phyloP scores from a whole-genome alignment of 2,888 invertebrate species.

The Busseola fusca region DNA sequence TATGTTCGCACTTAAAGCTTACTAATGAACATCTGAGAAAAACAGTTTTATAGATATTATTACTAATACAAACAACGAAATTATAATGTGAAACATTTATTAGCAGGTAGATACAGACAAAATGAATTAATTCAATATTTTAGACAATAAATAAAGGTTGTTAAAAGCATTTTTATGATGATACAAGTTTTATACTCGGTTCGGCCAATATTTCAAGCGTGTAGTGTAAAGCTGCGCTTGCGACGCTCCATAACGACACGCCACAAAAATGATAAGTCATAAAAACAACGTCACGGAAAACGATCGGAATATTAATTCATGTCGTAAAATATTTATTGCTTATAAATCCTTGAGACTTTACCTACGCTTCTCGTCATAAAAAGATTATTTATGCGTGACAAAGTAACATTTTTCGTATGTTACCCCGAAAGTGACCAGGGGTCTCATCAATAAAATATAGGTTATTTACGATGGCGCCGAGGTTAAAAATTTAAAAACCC shows the following conservation, averaged over 20 bases:
- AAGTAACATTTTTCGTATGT: slow-evolving; percentile 88
- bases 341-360: slow-evolving; percentile 89
- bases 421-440: slow-evolving; percentile 84
- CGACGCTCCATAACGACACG: slow-evolving; percentile 77
- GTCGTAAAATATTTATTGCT: slow-evolving; percentile 89
- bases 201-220: slow-evolving; percentile 81
- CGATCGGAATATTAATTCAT: slow-evolving; percentile 89
- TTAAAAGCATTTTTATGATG: slow-evolving; percentile 84
- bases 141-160: slow-evolving; percentile 81
- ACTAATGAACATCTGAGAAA: slow-evolving; percentile 50
- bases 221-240: slow-evolving; percentile 74
- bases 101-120: slow-evolving; percentile 66
- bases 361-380: slow-evolving; percentile 89
- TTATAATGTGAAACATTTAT: slow-evolving; percentile 65
- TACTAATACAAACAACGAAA: slow-evolving; percentile 54
- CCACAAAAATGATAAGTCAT: slow-evolving; percentile 89
- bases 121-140: slow-evolving; percentile 80
- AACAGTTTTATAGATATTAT: slow-evolving; percentile 37
- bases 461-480: slow-evolving; percentile 85
- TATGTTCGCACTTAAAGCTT: slow-evolving; percentile 52
- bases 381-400: slow-evolving; percentile 89
- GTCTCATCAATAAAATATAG: slow-evolving; percentile 86
- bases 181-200: slow-evolving; percentile 82
- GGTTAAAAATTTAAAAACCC: slow-evolving; percentile 72
- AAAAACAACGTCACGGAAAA: slow-evolving; percentile 89